Evolutionary conservation across 2,113 vertebrate genomes (phyloP).

Genomic region (Gymnarchus niloticus): DNA sequence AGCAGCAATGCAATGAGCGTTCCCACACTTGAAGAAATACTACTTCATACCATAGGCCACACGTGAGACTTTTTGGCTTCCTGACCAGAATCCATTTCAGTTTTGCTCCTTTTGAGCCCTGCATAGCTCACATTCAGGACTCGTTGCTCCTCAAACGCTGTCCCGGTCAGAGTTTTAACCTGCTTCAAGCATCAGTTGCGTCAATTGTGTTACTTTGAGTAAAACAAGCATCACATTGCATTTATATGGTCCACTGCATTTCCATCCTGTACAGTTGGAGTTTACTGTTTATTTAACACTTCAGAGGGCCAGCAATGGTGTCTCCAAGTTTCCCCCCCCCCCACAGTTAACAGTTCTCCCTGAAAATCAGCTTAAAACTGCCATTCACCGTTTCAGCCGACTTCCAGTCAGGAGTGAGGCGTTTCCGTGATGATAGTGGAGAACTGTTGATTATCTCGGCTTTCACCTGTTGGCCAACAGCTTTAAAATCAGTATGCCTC

Average conservation of each 20-base stretch:
- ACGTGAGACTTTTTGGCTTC: constrained; percentile 25
- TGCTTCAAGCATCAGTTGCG: not conserved
- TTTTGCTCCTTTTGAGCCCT: constrained; percentile 50
- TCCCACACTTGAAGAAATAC: not conserved
- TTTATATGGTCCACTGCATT: no score
- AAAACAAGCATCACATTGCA: not conserved
- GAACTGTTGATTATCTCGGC: constrained; percentile 58
- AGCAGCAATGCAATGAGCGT: no score
- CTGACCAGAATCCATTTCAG: constrained; percentile 32
- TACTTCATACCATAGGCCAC: constrained; percentile 52
- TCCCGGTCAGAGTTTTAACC: constrained; percentile 40
- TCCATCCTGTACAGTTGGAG: no score
- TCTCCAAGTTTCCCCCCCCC: no score
- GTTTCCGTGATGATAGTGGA: constrained; percentile 44
- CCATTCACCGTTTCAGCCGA: constrained; percentile 40
- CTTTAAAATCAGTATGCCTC: not conserved
- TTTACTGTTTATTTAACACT: no score
- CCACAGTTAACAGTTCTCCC: constrained; percentile 34
- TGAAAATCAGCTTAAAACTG: constrained; percentile 34
- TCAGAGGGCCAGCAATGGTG: no score
- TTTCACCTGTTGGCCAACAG: constrained; percentile 36
- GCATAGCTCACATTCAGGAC: constrained; percentile 39
- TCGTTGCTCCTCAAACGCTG: constrained; percentile 35
- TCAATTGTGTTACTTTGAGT: not conserved
- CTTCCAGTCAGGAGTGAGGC: constrained; percentile 33